Conservation (phyloP, 1,140 invertebrate species). For the Mycetomoellerius zeteki region DNA sequence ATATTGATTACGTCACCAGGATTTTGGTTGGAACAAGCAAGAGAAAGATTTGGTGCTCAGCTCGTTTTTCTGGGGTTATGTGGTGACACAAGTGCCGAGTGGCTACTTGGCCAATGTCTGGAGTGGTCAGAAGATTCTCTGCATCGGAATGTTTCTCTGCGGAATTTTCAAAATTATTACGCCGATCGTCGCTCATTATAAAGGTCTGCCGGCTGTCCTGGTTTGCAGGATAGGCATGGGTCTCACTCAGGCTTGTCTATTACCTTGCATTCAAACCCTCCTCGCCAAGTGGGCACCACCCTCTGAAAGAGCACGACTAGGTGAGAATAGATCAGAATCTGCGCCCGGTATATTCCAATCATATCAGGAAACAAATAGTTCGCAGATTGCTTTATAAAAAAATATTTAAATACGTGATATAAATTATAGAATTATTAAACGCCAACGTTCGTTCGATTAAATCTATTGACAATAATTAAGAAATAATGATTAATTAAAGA, state of each 20-base stretch:
- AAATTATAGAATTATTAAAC: constrained; percentile 3
- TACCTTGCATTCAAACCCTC: constrained; percentile 89
- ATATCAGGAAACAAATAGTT: background rate
- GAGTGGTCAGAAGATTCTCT: constrained; percentile 88
- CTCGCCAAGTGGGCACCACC: constrained; percentile 89
- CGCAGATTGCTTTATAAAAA: background rate
- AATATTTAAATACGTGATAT: background rate
- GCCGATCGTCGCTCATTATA: constrained; percentile 76
- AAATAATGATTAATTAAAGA: background rate
- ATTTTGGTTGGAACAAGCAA: constrained; percentile 88
- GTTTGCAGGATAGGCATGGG: constrained; percentile 90
- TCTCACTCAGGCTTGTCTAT: constrained; percentile 89
- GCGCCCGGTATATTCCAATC: too few relatives aligned
- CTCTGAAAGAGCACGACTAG: constrained; percentile 82
- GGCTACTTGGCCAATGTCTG: constrained; percentile 87
- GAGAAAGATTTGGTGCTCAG: constrained; percentile 89
- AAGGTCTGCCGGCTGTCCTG: constrained; percentile 85
- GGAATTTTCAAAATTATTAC: constrained; percentile 87
- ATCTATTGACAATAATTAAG: too few relatives aligned
- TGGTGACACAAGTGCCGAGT: constrained; percentile 88
- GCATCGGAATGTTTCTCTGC: constrained; percentile 88
- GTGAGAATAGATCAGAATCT: constrained; percentile 74
- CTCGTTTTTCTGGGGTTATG: constrained; percentile 92
- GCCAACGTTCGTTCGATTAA: background rate
- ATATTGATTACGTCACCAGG: constrained; percentile 67